Base-by-base conservation (phyloP, 2,797 vertebrate species). In the Lates japonicus region DNA sequence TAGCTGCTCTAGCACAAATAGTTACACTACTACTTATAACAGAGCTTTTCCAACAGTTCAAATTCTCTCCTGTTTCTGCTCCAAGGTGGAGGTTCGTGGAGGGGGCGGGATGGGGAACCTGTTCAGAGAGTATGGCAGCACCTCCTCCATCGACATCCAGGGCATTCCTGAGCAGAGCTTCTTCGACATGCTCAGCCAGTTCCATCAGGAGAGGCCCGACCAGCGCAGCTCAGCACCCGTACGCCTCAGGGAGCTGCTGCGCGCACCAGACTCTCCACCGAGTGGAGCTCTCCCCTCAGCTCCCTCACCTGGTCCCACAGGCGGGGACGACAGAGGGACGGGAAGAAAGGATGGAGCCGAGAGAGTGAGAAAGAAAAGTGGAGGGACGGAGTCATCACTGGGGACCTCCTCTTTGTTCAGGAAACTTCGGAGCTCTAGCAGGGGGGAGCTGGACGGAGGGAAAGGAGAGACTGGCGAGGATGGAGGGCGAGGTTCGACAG, bases 91-190 rank as follows among this genome's bases (percentile, higher is more conserved):
- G 39, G 37, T 67, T 10, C 93, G 87, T 25, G 85, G 92, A 49
- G 92, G 90, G 12, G 76, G 88, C 0, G 93, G 92, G 0, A 80
- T 95, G 72, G 95, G 94, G 0, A 90, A 77, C 85, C 87, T 97
- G 1, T 97, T 96, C 91, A 95, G 98, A 0, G 97, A 98, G 72
- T 99, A 99, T 0, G 98, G 98, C 62, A 99, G 98, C 95, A 98
- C 98, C 0, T 98, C 98, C 7, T 99, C 98, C 88, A 98, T 99
- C 0, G 96, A 99, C 0, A 95, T 96, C n/a, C 97, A 98, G 87
- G 97, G 96, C 0, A 88, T 99, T 77, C 94, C 97, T 0, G 97
- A 98, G 63, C 97, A 98, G 91, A 98, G 97, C 83, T 97, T 98
- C 86, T 97, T 97, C 0, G 96, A 98, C 64, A 97, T 99, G 93